phyloP scores from a whole-genome alignment of 2,888 invertebrate species.

The Drosophila falleni region DNA sequence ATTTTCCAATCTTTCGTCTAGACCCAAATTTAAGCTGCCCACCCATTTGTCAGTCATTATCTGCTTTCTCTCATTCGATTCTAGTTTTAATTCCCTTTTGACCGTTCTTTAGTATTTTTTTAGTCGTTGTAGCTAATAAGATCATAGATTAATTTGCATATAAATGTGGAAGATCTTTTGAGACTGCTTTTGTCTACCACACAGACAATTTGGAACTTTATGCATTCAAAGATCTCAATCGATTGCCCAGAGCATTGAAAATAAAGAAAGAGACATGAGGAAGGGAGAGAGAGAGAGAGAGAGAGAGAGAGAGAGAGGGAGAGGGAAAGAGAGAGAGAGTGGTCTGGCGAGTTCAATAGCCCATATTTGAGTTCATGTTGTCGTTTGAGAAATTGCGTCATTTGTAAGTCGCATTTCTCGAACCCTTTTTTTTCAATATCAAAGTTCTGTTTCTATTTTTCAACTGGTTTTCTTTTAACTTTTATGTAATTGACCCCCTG shows the following conservation, averaged over 20 bases:
- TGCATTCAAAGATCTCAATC: constrained; percentile 39
- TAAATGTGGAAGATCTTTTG: constrained; percentile 33
- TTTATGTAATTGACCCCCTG: constrained; percentile 39
- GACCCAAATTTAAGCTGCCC: constrained; percentile 37
- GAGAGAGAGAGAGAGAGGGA: not conserved
- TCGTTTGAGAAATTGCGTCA: constrained; percentile 58
- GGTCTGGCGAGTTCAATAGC: constrained; percentile 57
- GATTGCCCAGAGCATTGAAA: constrained; percentile 30
- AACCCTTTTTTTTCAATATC: constrained; percentile 5
- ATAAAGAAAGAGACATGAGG: not conserved
- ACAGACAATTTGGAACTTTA: constrained; percentile 29
- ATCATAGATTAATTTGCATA: constrained; percentile 53
- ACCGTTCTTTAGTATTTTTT: constrained; percentile 18
- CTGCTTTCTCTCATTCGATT: constrained; percentile 42
- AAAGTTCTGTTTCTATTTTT: constrained; percentile 2
- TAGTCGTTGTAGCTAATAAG: constrained; percentile 31
- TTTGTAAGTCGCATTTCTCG: constrained; percentile 32
- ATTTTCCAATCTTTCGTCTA: constrained; percentile 28
- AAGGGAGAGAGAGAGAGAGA: not conserved
- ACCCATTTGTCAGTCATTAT: constrained; percentile 19
- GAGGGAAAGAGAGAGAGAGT: not conserved
- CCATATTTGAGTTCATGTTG: constrained; percentile 26
- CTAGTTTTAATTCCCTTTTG: constrained; percentile 34
- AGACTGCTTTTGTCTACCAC: constrained; percentile 16
- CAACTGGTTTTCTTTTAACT: constrained; percentile 13